A percentile compares a stretch with the other conserved stretches of the same genome.
phyloP scores from a whole-genome alignment of 2,888 invertebrate species.

The Erebia palarica region DNA sequence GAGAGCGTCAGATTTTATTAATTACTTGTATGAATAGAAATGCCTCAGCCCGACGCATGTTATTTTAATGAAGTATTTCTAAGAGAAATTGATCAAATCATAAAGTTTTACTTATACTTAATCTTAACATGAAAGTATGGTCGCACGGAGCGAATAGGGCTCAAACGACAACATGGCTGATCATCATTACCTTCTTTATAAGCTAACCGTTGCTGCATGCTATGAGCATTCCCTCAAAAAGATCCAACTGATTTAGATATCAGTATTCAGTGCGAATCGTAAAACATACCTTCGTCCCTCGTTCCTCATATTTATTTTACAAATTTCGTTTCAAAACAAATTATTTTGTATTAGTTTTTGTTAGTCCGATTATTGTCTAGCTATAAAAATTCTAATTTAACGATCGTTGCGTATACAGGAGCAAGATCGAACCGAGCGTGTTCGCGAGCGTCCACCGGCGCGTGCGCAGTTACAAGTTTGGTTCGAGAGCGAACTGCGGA shows the following conservation, averaged over 20 bases:
- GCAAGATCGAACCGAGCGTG: constrained; percentile 72
- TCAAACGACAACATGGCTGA: constrained; percentile 45
- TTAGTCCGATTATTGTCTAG: neutral
- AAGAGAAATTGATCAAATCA: constrained; percentile 52
- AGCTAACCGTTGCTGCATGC: constrained; percentile 78
- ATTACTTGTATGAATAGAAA: constrained; percentile 73
- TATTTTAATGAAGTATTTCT: constrained; percentile 63
- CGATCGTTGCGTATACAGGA: constrained; percentile 57
- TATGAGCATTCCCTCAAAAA: constrained; percentile 61
- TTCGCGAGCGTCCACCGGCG: constrained; percentile 88
- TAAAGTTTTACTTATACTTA: constrained; percentile 32
- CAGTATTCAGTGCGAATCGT: constrained; percentile 64
- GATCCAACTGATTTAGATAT: constrained; percentile 60
- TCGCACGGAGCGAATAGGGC: constrained; percentile 33
- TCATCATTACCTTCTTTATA: constrained; percentile 52
- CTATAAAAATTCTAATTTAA: neutral
- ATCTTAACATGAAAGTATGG: constrained; percentile 22
- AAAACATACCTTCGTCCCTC: constrained; percentile 33
- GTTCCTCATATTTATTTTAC: constrained; percentile 12
- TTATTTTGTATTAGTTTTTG: constrained; percentile 22
- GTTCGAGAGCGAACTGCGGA: constrained; percentile 92
- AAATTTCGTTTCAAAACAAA: constrained; percentile 15
- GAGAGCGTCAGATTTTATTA: constrained; percentile 73
- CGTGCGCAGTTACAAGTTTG: constrained; percentile 94
- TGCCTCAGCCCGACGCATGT: constrained; percentile 81